Evolutionary conservation across 2,113 vertebrate species (phyloP).

Genomic region (Nesoenas mayeri): DNA sequence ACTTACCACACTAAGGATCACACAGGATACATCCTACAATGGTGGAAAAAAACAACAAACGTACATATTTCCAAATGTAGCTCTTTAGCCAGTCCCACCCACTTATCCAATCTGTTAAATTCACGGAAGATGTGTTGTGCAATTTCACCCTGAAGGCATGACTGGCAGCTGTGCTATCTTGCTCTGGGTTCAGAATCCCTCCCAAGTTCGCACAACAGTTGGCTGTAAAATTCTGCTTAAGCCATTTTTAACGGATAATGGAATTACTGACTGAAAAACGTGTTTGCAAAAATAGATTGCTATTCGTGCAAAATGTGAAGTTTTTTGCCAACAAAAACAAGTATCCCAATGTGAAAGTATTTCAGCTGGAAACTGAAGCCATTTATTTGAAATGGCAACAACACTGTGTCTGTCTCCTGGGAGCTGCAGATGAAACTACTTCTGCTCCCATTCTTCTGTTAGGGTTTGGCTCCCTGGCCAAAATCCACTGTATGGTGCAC

Average conservation of each 20-base stretch:
- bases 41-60: background rate
- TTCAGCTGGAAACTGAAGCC: background rate
- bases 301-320: background rate
- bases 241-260: background rate
- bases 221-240: background rate
- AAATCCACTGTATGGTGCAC: background rate
- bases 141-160: background rate
- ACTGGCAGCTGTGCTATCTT: background rate
- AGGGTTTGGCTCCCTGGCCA: background rate
- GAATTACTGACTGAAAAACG: background rate
- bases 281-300: background rate
- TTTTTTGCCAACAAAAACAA: constrained; percentile 2
- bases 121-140: background rate
- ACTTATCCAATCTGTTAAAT: background rate
- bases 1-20: background rate
- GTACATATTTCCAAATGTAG: fast-evolving
- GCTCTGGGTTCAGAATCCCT: background rate
- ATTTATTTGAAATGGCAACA: background rate
- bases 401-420: background rate
- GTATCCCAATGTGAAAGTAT: background rate
- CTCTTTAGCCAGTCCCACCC: background rate
- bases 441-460: background rate
- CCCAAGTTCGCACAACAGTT: background rate
- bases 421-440: background rate
- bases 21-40: background rate